A percentile compares a stretch with the other conserved stretches of the same genome.
phyloP scores from a whole-genome alignment of 2,797 vertebrate species.

The Orientallactaga sibirica region DNA sequence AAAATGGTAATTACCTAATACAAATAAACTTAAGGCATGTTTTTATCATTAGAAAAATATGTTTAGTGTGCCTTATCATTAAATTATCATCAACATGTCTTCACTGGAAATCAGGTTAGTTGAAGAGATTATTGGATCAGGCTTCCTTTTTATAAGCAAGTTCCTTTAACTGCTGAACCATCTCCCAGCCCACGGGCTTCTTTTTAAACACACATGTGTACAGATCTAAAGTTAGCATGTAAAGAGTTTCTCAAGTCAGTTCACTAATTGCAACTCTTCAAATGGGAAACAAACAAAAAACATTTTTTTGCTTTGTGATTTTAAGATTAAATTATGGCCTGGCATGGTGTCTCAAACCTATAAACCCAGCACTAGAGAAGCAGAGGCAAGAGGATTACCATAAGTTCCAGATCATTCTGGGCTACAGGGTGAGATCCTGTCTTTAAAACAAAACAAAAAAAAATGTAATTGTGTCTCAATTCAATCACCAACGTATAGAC shows the following conservation, averaged over 20 bases:
- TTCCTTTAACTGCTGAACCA: too few relatives aligned
- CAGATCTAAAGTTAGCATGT: neutral
- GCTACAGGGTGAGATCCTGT: too few relatives aligned
- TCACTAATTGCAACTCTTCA: neutral
- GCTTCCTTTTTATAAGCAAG: neutral
- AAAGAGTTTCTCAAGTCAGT: conserved; percentile 27
- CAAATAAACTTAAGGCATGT: conserved; percentile 31
- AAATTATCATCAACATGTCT: conserved; percentile 35
- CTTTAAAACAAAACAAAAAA: neutral
- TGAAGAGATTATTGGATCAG: conserved; percentile 19
- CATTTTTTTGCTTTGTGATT: conserved; percentile 6
- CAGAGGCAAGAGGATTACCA: too few relatives aligned
- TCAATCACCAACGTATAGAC: conserved; percentile 21
- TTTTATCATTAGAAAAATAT: conserved; percentile 29
- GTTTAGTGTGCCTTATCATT: conserved; percentile 5
- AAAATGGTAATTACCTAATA: conserved; percentile 64
- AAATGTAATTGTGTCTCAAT: conserved; percentile 20
- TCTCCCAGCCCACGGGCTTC: too few relatives aligned
- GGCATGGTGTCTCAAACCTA: too few relatives aligned
- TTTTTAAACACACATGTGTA: neutral
- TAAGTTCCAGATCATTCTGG: too few relatives aligned
- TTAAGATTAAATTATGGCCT: conserved; percentile 27
- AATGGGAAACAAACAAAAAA: neutral
- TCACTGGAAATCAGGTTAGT: neutral
- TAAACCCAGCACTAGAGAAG: too few relatives aligned